Evolutionary conservation across 2,888 invertebrate species (phyloP), one percentile per base, ranked within the genome.

Genomic region (Vesta saturnalis): DNA sequence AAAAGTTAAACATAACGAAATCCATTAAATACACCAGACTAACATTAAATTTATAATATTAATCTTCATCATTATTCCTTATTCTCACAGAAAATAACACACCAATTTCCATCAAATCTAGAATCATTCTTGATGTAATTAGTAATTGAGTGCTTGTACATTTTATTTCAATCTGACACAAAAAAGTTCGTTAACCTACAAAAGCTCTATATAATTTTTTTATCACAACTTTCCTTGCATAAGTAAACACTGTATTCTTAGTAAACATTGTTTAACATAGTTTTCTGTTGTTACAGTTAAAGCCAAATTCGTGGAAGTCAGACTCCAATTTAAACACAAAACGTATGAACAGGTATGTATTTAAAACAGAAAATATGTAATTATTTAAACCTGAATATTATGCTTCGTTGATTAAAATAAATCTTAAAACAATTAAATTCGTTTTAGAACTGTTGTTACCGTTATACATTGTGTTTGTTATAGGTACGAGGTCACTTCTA

Each of bases 231-330:
- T n/a, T n/a, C n/a, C n/a, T n/a, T n/a, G n/a, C n/a, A n/a, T n/a
- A n/a, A n/a, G n/a, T n/a, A n/a, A 30, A 30, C 8, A 39, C 8
- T 39, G 18, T 49, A 49, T 49, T 8, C 19, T 49, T 15, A 14
- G 14, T n/a, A 22, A 19, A 46, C 8, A 46, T 59, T 8, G n/a
- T 39, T 39, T 39, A 39, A 39, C 39, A 39, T 39, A 39, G 8
- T n/a, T 14, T 66, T 60, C 39, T 72, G 74, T 76, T 75, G 69
- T 82, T 82, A 30, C 81, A 83, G 83, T 77, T 83, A 70, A 80
- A 81, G 62, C 82, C 82, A 54, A 81, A 79, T 69, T 72, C 80
- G 18, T 84, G 84, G 84, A 83, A 83, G 73, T 83, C 83, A 23
- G 84, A 83, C 66, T 77, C 83, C 5, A 80, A 83, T 66, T 73